Conservation (phyloP, 2,797 vertebrate species). For the Smutsia temminckii region DNA sequence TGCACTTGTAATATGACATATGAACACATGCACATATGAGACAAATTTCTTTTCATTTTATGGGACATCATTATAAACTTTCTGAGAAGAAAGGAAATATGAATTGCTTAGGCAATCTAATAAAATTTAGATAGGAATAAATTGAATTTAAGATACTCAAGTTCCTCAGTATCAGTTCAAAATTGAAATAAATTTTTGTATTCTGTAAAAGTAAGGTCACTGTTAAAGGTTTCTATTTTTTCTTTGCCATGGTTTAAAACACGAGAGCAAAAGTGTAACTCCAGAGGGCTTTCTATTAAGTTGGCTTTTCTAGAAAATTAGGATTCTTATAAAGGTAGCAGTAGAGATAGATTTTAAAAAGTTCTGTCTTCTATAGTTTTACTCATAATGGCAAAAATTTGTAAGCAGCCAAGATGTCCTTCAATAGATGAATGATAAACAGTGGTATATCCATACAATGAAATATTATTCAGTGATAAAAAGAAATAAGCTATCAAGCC, state of each 20-base stretch:
- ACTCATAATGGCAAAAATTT: neutral
- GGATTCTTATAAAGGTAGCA: neutral
- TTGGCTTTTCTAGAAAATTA: constrained; percentile 34
- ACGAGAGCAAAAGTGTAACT: neutral
- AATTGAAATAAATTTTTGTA: constrained; percentile 37
- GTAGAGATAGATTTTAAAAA: neutral
- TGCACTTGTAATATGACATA: neutral
- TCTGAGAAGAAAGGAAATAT: constrained; percentile 45
- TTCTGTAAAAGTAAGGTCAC: constrained; percentile 5
- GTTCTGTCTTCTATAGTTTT: constrained; percentile 26
- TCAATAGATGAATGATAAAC: neutral
- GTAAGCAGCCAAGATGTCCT: neutral
- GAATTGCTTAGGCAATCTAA: constrained; percentile 22
- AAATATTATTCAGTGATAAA: neutral
- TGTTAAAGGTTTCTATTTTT: neutral
- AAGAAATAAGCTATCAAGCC: neutral
- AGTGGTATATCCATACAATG: neutral
- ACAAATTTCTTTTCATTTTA: neutral
- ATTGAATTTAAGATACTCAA: constrained; percentile 36
- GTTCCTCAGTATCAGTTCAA: constrained; percentile 31
- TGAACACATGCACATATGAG: neutral
- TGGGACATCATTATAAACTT: constrained; percentile 26
- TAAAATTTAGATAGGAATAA: constrained; percentile 53
- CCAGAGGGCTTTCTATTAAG: neutral
- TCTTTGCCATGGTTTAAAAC: constrained; percentile 41